Conservation (phyloP, 2,888 invertebrate genomes). For the Thecophora atra region DNA sequence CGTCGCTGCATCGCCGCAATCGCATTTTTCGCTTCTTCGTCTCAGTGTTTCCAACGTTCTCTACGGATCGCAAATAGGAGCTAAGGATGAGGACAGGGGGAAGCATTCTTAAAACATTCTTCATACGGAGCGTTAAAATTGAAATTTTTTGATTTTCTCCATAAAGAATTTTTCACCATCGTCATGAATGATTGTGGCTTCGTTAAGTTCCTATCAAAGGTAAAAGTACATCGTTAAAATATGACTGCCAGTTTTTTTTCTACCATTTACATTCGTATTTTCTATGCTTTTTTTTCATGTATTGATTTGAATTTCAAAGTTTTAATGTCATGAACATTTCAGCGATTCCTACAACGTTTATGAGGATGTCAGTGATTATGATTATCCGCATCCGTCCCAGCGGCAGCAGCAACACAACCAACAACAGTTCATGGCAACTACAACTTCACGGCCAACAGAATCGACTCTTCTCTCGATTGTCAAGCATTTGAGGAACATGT, state of each 20-base stretch:
- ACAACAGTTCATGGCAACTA: constrained; percentile 7
- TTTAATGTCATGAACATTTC: constrained; percentile 16
- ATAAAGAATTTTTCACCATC: not conserved
- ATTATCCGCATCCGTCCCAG: constrained; percentile 26
- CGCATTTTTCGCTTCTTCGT: too few relatives aligned
- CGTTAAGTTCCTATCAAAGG: not conserved
- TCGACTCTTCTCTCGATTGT: constrained; percentile 52
- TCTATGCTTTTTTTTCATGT: too few relatives aligned
- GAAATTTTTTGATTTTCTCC: not conserved
- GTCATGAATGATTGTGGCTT: not conserved
- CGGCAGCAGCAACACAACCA: constrained; percentile 14
- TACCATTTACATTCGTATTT: not conserved
- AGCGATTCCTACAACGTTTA: constrained; percentile 43
- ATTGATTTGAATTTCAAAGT: not conserved
- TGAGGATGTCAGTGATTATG: constrained; percentile 39
- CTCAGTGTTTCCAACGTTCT: constrained; percentile 28
- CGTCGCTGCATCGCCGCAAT: too few relatives aligned
- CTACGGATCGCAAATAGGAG: constrained; percentile 23
- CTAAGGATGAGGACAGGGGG: too few relatives aligned
- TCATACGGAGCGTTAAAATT: constrained; percentile 21
- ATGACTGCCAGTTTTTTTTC: not conserved
- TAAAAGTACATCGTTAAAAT: not conserved
- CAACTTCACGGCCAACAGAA: constrained; percentile 31
- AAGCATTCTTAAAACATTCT: not conserved
- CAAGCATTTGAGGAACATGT: constrained; percentile 56